These are phyloP conservation scores for Helicoverpa zea DNA, from an alignment of 1,140 invertebrate genomes.

Conservation along the genomic window DNA sequence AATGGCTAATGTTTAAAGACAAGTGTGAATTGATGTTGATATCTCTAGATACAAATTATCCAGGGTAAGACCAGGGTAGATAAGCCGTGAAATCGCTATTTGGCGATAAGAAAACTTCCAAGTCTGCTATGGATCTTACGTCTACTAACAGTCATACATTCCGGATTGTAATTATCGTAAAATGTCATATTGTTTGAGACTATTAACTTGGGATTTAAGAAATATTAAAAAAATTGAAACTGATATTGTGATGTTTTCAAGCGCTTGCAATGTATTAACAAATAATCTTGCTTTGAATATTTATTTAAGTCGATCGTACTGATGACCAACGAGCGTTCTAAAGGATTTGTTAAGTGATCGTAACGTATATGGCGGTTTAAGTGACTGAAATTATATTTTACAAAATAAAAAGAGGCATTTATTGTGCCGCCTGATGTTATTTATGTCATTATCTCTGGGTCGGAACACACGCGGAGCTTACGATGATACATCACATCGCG, in stretches of 20 bases:
- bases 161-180: no score
- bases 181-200: no score
- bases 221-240: not conserved
- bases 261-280: constrained; percentile 21
- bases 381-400: constrained; percentile 32
- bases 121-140: no score
- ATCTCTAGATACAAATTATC: no score
- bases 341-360: constrained; percentile 34
- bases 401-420: constrained; percentile 25
- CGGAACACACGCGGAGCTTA: constrained; percentile 7
- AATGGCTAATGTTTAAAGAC: no score
- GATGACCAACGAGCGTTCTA: constrained; percentile 29
- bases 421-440: constrained; percentile 20
- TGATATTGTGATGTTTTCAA: constrained; percentile 2
- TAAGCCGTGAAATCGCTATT: no score
- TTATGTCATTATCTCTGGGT: not conserved
- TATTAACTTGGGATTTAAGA: no score
- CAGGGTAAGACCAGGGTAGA: no score
- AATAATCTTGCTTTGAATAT: constrained; percentile 26
- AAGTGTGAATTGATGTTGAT: no score
- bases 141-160: no score
- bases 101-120: no score
- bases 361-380: constrained; percentile 41
- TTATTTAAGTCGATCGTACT: constrained; percentile 35
- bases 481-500: not conserved